These are phyloP conservation scores for Willisornis vidua DNA, from an alignment of 2,113 vertebrate genomes.

Conservation along the genomic window DNA sequence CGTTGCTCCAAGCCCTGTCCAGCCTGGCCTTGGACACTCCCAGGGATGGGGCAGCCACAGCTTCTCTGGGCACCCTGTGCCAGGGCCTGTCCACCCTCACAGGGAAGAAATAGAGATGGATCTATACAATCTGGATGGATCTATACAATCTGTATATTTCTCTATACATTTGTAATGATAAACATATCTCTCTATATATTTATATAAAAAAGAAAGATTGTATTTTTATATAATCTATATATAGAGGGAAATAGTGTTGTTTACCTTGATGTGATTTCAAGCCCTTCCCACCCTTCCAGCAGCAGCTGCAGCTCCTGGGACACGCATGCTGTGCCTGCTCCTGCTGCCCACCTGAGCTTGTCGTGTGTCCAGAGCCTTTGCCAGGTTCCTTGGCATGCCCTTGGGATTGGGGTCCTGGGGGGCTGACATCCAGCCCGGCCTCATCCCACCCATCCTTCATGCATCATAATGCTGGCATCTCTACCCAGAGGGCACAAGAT, in stretches of 20 bases:
- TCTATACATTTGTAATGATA: not conserved
- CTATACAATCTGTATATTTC: not conserved
- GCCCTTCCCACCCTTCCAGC: not conserved
- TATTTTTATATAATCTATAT: not conserved
- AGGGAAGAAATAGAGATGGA: not conserved
- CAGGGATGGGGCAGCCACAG: not conserved
- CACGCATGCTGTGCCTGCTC: rapidly evolving
- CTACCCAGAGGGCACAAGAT: not conserved
- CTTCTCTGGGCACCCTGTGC: not conserved
- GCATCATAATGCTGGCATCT: not conserved
- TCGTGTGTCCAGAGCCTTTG: rapidly evolving
- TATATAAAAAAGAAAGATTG: not conserved
- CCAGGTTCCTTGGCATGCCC: not conserved
- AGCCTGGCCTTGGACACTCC: not conserved
- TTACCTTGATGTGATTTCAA: not conserved
- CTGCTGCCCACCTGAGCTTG: not conserved
- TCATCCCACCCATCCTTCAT: not conserved
- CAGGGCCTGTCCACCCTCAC: rapidly evolving
- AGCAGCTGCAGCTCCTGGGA: not conserved
- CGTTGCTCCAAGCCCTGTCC: not conserved
- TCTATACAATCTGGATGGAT: no score
- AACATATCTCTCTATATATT: not conserved
- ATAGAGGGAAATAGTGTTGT: not conserved
- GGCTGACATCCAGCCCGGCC: not conserved
- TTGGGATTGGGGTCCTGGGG: not conserved